Conservation (phyloP, 2,888 invertebrate species). For the Omphaloscelis lunosa region DNA sequence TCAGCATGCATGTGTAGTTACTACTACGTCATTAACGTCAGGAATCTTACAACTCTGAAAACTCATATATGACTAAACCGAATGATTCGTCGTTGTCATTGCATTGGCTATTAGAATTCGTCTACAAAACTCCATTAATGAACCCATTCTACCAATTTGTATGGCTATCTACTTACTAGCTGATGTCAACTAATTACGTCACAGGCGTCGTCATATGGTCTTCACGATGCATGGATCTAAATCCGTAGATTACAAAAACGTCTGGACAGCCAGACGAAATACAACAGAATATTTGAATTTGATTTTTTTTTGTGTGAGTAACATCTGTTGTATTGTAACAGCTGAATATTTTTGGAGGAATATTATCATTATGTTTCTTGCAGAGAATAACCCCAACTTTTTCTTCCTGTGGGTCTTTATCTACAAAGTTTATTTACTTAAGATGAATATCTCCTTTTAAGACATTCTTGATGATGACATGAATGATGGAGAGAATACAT, state of each 20-base stretch:
- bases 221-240: conserved; percentile 32
- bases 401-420: conserved; percentile 3
- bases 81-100: neutral
- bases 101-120: neutral
- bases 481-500: no score
- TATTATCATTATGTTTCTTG: conserved; percentile 3
- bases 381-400: neutral
- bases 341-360: conserved; percentile 7
- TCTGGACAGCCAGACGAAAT: conserved; percentile 49
- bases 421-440: neutral
- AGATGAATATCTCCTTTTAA: no score
- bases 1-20: neutral
- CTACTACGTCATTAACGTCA: neutral
- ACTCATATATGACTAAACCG: neutral
- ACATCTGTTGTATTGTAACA: conserved; percentile 11
- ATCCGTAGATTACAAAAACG: conserved; percentile 45
- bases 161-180: conserved; percentile 4
- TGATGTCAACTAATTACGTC: conserved; percentile 33
- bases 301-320: neutral
- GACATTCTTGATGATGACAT: no score
- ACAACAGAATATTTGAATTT: conserved; percentile 7
- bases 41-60: neutral
- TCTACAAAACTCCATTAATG: conserved; percentile 20
- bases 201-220: conserved; percentile 29
- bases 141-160: conserved; percentile 11